These are phyloP conservation scores for Hyperoodon ampullatus DNA, from an alignment of 2,113 vertebrate species.

Conservation along the genomic window DNA sequence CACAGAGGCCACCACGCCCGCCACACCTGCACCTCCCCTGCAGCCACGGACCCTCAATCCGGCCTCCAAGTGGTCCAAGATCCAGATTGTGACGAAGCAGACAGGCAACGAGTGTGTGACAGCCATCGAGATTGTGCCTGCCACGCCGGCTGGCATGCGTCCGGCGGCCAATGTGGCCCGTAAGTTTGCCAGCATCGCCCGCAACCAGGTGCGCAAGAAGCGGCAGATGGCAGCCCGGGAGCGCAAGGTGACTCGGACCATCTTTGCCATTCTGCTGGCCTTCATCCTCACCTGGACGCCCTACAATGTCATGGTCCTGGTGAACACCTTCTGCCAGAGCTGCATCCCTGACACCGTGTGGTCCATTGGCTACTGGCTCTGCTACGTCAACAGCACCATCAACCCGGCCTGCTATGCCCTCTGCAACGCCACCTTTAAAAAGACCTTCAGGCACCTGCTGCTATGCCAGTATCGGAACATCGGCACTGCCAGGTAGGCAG, in stretches of 20 bases:
- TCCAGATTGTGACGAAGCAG: constrained; percentile 98
- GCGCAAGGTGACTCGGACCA: constrained; percentile 98
- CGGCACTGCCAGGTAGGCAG: constrained; percentile 93
- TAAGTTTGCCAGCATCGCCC: constrained; percentile 98
- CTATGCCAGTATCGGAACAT: constrained; percentile 99
- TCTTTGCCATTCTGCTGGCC: constrained; percentile 97
- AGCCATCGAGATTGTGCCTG: constrained; percentile 95
- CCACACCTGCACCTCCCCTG: constrained; percentile 65
- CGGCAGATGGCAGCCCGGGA: constrained; percentile 98
- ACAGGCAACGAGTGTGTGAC: constrained; percentile 95
- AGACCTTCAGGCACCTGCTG: constrained; percentile 98
- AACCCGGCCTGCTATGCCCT: constrained; percentile 99
- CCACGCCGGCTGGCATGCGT: constrained; percentile 87
- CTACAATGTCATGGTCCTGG: constrained; percentile 99
- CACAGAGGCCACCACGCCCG: constrained; percentile 82
- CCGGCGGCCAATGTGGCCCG: constrained; percentile 93
- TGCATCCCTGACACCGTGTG: constrained; percentile 96
- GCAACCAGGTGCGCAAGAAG: constrained; percentile 97
- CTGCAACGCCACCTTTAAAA: constrained; percentile 99
- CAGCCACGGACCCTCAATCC: constrained; percentile 83
- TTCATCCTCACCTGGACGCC: constrained; percentile 99
- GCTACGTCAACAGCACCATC: constrained; percentile 99
- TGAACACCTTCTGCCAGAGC: constrained; percentile 96
- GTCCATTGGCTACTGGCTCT: constrained; percentile 99
- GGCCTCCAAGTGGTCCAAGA: constrained; percentile 96